Conservation (phyloP, 1,140 invertebrate genomes). For the Pararge aegeria region DNA sequence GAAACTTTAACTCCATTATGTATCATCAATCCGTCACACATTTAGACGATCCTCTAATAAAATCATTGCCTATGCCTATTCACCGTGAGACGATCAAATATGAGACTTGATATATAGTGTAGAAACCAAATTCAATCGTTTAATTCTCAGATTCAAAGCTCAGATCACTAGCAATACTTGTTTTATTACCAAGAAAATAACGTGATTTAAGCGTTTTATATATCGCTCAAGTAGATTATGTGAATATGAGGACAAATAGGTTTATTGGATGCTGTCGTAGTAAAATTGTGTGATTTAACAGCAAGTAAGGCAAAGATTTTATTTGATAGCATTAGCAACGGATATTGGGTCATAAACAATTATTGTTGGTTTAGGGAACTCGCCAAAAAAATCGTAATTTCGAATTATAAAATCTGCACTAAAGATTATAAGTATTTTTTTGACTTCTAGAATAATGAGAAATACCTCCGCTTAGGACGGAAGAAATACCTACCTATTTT, state of each 20-base stretch:
- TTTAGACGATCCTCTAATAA: constrained; percentile 48
- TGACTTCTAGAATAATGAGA: no score
- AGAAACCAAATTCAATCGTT: background rate
- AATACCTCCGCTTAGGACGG: no score
- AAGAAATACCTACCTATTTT: no score
- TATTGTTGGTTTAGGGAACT: no score
- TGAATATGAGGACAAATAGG: constrained; percentile 68
- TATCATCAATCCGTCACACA: constrained; percentile 47
- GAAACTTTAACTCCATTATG: constrained; percentile 38
- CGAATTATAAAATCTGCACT: background rate
- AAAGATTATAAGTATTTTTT: no score
- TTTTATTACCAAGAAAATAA: constrained; percentile 48
- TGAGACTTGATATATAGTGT: background rate
- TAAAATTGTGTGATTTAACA: constrained; percentile 38
- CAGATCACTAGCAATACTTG: background rate
- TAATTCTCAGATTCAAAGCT: background rate
- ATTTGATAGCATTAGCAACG: constrained; percentile 7
- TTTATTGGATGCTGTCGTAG: constrained; percentile 67
- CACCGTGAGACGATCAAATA: constrained; percentile 40
- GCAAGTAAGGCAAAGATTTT: constrained; percentile 3
- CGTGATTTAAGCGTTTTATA: constrained; percentile 63
- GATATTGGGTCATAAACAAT: background rate
- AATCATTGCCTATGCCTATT: constrained; percentile 46
- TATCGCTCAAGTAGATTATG: constrained; percentile 65
- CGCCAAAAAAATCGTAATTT: background rate